A percentile compares a stretch with the other conserved stretches of the same genome.
These are phyloP conservation scores for Choloepus hoffmanni DNA, from an alignment of 2,113 vertebrate genomes.

Conservation along the genomic window DNA sequence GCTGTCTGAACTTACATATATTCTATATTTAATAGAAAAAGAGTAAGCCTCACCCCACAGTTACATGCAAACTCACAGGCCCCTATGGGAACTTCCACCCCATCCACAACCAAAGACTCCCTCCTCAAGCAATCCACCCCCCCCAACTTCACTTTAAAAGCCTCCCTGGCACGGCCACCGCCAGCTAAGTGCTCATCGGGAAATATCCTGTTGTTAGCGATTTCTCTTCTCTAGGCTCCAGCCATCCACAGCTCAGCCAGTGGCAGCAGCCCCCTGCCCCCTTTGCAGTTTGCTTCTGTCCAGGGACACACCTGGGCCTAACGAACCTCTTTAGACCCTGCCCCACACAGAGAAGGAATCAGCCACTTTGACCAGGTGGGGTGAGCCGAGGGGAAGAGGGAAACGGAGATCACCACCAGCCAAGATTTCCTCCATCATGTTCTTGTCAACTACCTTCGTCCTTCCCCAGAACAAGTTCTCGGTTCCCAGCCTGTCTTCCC, in stretches of 20 bases:
- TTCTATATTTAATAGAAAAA: accelerated
- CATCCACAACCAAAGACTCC: neutral
- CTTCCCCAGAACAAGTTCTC: neutral
- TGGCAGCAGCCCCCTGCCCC: neutral
- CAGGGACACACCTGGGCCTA: neutral
- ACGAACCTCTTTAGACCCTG: neutral
- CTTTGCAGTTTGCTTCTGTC: neutral
- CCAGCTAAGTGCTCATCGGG: accelerated
- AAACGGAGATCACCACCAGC: too few relatives aligned
- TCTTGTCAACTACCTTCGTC: accelerated
- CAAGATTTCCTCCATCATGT: accelerated
- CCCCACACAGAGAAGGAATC: neutral
- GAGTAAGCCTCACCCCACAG: accelerated
- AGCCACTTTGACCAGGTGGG: accelerated
- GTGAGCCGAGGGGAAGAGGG: too few relatives aligned
- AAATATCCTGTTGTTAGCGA: neutral
- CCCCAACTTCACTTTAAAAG: neutral
- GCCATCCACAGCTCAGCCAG: neutral
- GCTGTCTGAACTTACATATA: accelerated
- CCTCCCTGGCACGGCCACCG: neutral
- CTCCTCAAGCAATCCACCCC: neutral
- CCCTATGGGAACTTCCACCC: accelerated
- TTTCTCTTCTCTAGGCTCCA: neutral
- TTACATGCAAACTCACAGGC: neutral
- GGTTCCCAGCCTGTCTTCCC: accelerated